phyloP scores from a whole-genome alignment of 2,113 vertebrate genomes.

The Rhynchopsitta pachyrhyncha region DNA sequence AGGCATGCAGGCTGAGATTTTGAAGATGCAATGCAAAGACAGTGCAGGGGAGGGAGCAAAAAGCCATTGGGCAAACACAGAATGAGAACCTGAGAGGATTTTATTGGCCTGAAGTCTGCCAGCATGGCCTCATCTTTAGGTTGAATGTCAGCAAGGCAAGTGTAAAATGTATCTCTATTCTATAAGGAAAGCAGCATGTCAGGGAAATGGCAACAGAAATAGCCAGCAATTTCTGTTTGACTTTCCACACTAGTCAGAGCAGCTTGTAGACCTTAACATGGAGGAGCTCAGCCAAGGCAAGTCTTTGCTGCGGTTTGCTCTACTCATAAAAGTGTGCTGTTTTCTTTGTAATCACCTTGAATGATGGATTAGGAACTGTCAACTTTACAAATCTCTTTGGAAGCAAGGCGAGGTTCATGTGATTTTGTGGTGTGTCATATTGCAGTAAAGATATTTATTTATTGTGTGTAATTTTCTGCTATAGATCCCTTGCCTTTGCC shows the following conservation, averaged over 20 bases:
- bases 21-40: neutral
- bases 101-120: neutral
- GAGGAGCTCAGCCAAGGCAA: neutral
- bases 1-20: neutral
- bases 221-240: neutral
- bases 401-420: neutral
- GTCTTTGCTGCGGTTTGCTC: neutral
- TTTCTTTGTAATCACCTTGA: neutral
- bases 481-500: constrained; percentile 5
- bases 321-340: neutral
- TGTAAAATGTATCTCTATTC: neutral
- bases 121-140: neutral
- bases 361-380: neutral
- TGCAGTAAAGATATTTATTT: constrained; percentile 23
- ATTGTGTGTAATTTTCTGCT: constrained; percentile 6
- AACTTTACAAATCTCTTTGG: neutral
- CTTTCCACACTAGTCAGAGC: neutral
- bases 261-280: neutral
- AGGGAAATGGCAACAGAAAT: neutral
- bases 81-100: neutral
- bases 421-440: neutral
- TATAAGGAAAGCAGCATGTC: neutral
- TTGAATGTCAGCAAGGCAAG: neutral
- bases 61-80: neutral
- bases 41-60: neutral